Evolutionary conservation across 2,888 invertebrate genomes (phyloP).

Genomic region (Harmothoe impar): DNA sequence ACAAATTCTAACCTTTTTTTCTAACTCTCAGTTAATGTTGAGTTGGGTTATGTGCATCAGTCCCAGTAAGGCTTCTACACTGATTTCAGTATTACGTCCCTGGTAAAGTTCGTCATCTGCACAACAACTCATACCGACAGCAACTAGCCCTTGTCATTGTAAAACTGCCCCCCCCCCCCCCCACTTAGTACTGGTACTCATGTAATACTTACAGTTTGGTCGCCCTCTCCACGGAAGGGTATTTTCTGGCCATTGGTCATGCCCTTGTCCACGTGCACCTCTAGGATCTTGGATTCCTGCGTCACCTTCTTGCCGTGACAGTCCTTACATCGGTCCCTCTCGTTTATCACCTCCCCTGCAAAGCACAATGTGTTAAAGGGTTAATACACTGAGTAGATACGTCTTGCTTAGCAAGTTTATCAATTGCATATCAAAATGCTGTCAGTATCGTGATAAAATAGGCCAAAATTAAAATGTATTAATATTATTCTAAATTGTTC

Average conservation of each 20-base stretch:
- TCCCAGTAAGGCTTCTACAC: too few species aligned
- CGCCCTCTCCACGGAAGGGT: conserved; percentile 93
- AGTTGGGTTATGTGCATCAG: too few species aligned
- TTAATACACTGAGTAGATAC: background rate
- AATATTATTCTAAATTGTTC: too few species aligned
- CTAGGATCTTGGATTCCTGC: conserved; percentile 92
- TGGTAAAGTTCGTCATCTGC: too few species aligned
- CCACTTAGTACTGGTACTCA: too few species aligned
- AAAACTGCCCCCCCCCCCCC: too few species aligned
- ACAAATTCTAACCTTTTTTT: too few species aligned
- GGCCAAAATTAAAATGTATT: background rate
- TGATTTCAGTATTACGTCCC: too few species aligned
- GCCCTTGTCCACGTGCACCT: conserved; percentile 94
- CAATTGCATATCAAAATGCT: background rate
- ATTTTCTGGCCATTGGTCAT: conserved; percentile 94
- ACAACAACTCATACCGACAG: too few species aligned
- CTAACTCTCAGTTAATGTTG: too few species aligned
- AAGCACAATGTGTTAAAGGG: background rate
- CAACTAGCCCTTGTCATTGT: too few species aligned
- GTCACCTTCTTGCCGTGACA: conserved; percentile 93
- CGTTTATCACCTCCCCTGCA: conserved; percentile 84
- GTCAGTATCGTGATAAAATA: background rate
- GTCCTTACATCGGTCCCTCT: conserved; percentile 91
- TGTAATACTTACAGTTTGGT: conserved; percentile 88
- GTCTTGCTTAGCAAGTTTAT: background rate